Conservation (phyloP, 2,888 invertebrate genomes). For the Pocota personata region DNA sequence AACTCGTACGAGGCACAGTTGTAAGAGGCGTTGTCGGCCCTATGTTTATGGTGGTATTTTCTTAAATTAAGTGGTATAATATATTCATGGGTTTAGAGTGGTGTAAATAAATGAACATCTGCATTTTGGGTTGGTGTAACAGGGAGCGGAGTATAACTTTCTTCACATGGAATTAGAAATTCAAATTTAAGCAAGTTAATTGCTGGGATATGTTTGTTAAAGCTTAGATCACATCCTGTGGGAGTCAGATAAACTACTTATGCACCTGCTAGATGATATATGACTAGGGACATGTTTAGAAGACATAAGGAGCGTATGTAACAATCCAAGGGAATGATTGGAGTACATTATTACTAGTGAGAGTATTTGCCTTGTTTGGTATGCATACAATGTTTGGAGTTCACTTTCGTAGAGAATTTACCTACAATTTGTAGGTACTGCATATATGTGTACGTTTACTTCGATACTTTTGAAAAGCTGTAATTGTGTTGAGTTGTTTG, state of each 20-base stretch:
- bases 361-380: constrained; percentile 27
- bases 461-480: background rate
- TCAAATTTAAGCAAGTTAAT: constrained; percentile 68
- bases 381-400: constrained; percentile 19
- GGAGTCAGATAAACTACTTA: constrained; percentile 6
- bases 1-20: constrained; percentile 38
- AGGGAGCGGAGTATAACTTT: background rate
- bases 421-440: background rate
- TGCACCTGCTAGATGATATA: constrained; percentile 38
- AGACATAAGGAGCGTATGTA: background rate
- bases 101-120: constrained; percentile 67
- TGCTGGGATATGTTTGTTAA: constrained; percentile 20
- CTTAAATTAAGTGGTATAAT: constrained; percentile 70
- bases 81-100: constrained; percentile 64
- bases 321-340: constrained; percentile 13
- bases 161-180: constrained; percentile 54
- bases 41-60: constrained; percentile 54
- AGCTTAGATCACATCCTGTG: background rate
- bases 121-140: constrained; percentile 10
- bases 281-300: background rate
- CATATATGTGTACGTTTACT: background rate
- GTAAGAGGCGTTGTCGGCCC: constrained; percentile 28
- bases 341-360: constrained; percentile 12
- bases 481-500: background rate
- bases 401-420: constrained; percentile 48